These are phyloP conservation scores for Montipora sp. DNA, from an alignment of 64 coral and sea anemone species.

Conservation along the genomic window DNA sequence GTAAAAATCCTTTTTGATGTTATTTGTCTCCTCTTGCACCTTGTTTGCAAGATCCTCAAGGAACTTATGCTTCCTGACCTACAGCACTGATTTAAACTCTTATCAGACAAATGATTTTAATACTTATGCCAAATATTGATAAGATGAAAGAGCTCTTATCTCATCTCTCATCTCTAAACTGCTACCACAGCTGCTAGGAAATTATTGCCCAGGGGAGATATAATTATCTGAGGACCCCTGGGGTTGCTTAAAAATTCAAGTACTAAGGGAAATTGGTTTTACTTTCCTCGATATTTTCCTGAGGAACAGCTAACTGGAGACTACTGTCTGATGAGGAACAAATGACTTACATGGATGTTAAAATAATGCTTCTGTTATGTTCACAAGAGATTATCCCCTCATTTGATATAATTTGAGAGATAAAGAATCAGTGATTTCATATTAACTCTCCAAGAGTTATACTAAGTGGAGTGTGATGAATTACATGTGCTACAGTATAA, in stretches of 20 bases:
- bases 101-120: not conserved
- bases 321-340: not conserved
- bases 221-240: not conserved
- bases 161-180: not conserved
- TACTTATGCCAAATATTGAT: not conserved
- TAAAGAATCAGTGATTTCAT: not conserved
- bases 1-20: no score
- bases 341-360: not conserved
- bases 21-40: no score
- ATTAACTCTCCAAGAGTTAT: constrained; percentile 4
- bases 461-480: not conserved
- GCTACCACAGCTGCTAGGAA: not conserved
- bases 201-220: no score
- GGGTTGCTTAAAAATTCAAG: not conserved
- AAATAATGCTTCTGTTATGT: not conserved
- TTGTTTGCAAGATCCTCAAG: not conserved
- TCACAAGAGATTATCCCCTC: not conserved
- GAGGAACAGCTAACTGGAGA: not conserved
- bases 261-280: not conserved
- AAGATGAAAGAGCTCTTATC: not conserved
- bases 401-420: not conserved
- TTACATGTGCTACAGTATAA: not conserved
- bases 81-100: not conserved
- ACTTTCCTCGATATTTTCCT: not conserved
- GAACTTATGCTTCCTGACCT: not conserved